Percentiles rank a stretch among this genome's conserved stretches.
These are phyloP conservation scores for Aporrectodea caliginosa DNA, from an alignment of 1,140 invertebrate genomes.

Conservation along the genomic window DNA sequence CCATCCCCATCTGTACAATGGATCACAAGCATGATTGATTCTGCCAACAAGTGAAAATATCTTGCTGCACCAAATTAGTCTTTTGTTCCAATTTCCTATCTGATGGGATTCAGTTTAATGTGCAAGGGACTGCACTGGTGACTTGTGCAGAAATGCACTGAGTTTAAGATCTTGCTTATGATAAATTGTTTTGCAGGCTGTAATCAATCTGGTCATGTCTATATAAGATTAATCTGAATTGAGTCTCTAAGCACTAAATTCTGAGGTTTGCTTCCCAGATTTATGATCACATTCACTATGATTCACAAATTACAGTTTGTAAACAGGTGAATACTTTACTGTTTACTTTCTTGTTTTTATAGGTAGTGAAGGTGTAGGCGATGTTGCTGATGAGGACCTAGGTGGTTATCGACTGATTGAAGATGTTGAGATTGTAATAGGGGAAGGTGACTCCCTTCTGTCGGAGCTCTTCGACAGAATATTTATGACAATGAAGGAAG, in stretches of 20 bases:
- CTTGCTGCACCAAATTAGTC: too few relatives aligned
- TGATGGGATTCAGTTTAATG: too few relatives aligned
- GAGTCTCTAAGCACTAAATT: background rate
- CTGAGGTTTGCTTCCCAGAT: background rate
- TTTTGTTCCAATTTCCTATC: too few relatives aligned
- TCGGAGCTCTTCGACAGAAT: constrained; percentile 35
- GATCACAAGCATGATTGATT: too few relatives aligned
- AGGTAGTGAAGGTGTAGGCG: constrained; percentile 12
- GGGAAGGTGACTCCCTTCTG: constrained; percentile 35
- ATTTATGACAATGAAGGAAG: constrained; percentile 35
- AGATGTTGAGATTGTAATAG: constrained; percentile 33
- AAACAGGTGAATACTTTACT: too few relatives aligned
- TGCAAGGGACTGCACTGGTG: too few relatives aligned
- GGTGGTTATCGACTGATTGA: constrained; percentile 24
- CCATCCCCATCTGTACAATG: too few relatives aligned
- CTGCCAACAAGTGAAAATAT: too few relatives aligned
- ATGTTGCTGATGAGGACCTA: constrained; percentile 14
- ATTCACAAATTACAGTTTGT: background rate
- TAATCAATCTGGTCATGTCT: background rate
- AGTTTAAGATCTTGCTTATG: too few relatives aligned
- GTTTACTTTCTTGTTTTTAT: constrained; percentile 3
- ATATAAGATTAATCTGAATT: background rate
- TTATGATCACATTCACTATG: background rate
- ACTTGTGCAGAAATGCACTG: too few relatives aligned
- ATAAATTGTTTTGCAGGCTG: too few relatives aligned